Evolutionary conservation across 1,140 invertebrate species (phyloP).

Genomic region (Drosophila setifemur): DNA sequence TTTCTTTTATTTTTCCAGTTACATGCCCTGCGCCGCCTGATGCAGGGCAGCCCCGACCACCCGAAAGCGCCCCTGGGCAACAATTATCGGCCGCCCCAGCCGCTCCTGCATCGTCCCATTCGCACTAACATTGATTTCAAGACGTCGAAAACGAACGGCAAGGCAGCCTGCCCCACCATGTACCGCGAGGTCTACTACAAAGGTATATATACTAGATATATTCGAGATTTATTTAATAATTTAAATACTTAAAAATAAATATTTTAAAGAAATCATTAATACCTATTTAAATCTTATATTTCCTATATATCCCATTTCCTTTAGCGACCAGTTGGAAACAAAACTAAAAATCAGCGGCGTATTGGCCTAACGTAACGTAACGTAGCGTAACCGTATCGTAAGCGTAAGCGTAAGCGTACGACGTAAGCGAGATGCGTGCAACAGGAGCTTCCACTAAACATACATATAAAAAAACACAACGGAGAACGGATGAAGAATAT

Average conservation of each 20-base stretch:
- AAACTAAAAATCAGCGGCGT: slow-evolving; percentile 83
- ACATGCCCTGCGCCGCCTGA: slow-evolving; percentile 90
- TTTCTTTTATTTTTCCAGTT: slow-evolving; percentile 85
- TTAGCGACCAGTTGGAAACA: slow-evolving; percentile 88
- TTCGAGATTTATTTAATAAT: slow-evolving; percentile 36
- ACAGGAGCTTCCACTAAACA: slow-evolving; percentile 82
- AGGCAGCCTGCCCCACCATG: slow-evolving; percentile 93
- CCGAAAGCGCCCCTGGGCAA: slow-evolving; percentile 95
- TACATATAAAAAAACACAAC: slow-evolving; percentile 41
- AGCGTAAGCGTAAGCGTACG: slow-evolving; percentile 50
- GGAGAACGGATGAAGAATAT: slow-evolving; percentile 5
- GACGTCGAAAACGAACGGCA: slow-evolving; percentile 88
- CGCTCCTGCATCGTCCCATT: slow-evolving; percentile 94
- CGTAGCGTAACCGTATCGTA: slow-evolving; percentile 53
- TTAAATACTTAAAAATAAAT: neutral
- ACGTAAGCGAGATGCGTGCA: slow-evolving; percentile 55
- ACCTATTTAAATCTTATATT: too few species aligned
- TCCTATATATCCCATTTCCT: neutral
- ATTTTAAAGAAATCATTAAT: neutral
- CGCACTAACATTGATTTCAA: slow-evolving; percentile 97
- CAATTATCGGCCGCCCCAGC: slow-evolving; percentile 95
- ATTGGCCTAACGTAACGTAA: slow-evolving; percentile 32
- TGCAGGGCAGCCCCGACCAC: slow-evolving; percentile 92
- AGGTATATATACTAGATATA: too few species aligned
- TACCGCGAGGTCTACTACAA: slow-evolving; percentile 93